Conservation (phyloP, 2,113 vertebrate genomes). For the Pyxicephalus adspersus region DNA sequence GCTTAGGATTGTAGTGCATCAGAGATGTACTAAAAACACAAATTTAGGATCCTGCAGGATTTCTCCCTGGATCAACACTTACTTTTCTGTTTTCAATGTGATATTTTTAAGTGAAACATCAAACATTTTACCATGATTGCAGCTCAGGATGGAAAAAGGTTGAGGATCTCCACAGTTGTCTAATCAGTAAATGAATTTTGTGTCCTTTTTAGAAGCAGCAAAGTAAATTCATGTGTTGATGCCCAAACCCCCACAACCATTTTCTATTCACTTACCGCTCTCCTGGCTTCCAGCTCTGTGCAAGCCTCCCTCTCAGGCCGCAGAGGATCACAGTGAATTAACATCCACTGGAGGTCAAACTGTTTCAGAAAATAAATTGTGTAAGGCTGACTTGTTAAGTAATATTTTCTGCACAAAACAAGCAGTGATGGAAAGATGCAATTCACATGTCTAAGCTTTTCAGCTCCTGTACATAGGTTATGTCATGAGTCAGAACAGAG, state of each 20-base stretch:
- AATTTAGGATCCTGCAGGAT: too few species aligned
- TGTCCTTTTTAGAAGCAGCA: background rate
- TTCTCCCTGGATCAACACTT: too few species aligned
- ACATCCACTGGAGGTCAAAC: conserved; percentile 89
- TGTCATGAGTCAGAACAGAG: background rate
- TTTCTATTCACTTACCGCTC: conserved; percentile 66
- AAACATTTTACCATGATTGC: too few species aligned
- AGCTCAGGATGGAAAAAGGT: too few species aligned
- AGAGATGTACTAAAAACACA: too few species aligned
- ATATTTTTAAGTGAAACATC: too few species aligned
- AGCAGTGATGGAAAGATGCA: background rate
- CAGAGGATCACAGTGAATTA: conserved; percentile 84
- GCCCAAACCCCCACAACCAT: background rate
- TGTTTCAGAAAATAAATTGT: conserved; percentile 59
- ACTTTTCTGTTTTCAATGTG: too few species aligned
- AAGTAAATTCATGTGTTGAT: background rate
- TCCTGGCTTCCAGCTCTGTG: conserved; percentile 69
- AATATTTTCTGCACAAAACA: background rate
- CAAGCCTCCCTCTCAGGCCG: conserved; percentile 77
- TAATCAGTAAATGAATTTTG: background rate
- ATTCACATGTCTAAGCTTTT: background rate
- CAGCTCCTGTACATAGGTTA: background rate
- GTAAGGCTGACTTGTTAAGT: background rate
- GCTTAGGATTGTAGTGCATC: too few species aligned
- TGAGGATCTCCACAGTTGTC: too few species aligned